A percentile compares a stretch with the other conserved stretches of the same genome.
Conservation (phyloP, 2,797 vertebrate genomes). For the Mormyrops boulengeri region DNA sequence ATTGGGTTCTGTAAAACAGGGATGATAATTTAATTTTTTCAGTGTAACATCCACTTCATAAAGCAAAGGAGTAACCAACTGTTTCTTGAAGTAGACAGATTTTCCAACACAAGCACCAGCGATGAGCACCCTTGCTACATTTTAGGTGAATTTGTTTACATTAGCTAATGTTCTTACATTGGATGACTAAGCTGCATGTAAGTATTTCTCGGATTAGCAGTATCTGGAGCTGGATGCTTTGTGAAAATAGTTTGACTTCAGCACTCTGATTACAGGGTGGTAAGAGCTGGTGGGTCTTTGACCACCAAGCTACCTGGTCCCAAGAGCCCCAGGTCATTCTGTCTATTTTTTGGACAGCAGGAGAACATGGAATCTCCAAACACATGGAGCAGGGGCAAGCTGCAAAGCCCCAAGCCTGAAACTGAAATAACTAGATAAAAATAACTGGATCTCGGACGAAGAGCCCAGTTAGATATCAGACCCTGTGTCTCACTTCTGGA, state of each 20-base stretch:
- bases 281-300: neutral
- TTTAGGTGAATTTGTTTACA: neutral
- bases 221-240: neutral
- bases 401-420: slow-evolving; percentile 27
- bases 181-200: neutral
- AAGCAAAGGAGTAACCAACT: neutral
- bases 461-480: slow-evolving; percentile 35
- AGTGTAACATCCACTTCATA: neutral
- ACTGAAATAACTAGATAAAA: slow-evolving; percentile 48
- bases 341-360: neutral
- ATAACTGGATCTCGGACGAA: slow-evolving; percentile 43
- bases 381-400: neutral
- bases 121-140: neutral
- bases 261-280: neutral
- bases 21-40: neutral
- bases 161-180: neutral
- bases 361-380: neutral
- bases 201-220: neutral
- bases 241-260: neutral
- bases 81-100: neutral
- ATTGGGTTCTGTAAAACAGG: neutral
- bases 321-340: neutral
- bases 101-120: neutral
- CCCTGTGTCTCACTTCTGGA: slow-evolving; percentile 37
- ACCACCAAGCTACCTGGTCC: neutral